Percentiles rank a stretch among this genome's conserved stretches.
Conservation (phyloP, 1,140 invertebrate genomes). For the Copidosoma floridanum region DNA sequence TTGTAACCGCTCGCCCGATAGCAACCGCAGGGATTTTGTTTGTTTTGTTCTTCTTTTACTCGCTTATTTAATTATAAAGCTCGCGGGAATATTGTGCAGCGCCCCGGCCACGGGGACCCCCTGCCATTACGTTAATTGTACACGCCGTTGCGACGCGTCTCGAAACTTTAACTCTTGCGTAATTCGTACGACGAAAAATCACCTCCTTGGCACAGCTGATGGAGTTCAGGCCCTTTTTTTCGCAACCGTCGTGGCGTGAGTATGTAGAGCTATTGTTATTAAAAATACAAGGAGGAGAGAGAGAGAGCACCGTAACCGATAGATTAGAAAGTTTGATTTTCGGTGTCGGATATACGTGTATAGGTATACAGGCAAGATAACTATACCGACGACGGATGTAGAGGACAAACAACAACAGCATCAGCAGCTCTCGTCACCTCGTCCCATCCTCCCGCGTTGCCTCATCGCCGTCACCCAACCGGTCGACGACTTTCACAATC, state of each 20-base stretch:
- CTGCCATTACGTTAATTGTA: background rate
- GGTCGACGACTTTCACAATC: constrained; percentile 13
- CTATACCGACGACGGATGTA: too few species aligned
- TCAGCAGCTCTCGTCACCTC: background rate
- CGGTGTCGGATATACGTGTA: background rate
- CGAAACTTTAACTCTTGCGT: background rate
- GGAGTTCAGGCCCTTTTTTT: too few species aligned
- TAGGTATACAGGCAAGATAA: background rate
- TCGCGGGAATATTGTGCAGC: background rate
- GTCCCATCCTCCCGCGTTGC: background rate
- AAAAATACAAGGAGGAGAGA: background rate
- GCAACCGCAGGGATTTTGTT: constrained; percentile 7
- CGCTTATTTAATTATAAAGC: constrained; percentile 17
- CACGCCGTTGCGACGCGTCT: background rate
- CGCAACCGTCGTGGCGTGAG: too few species aligned
- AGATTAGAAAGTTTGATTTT: constrained; percentile 20
- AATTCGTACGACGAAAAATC: background rate
- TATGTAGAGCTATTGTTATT: background rate
- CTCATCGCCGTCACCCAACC: background rate
- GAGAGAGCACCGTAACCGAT: too few species aligned
- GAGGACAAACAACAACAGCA: background rate
- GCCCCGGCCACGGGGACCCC: background rate
- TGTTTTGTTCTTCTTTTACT: too few species aligned
- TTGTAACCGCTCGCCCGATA: too few species aligned
- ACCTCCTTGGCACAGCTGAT: background rate